Evolutionary conservation across 1,140 invertebrate genomes (phyloP).

Genomic region (Musca domestica): DNA sequence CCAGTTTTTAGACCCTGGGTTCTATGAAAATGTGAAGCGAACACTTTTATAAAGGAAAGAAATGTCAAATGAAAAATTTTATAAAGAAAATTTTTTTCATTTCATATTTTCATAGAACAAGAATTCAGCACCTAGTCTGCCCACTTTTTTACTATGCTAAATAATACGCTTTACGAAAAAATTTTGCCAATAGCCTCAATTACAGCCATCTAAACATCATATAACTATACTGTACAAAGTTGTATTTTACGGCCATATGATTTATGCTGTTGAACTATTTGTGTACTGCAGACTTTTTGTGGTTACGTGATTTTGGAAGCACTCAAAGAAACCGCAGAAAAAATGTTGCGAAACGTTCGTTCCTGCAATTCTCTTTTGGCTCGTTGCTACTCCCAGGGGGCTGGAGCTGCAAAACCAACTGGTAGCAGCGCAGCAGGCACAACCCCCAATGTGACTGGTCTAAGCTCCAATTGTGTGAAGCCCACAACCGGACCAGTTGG

Average conservation of each 20-base stretch:
- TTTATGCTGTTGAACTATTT: background rate
- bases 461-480: slow-evolving; percentile 63
- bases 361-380: slow-evolving; percentile 27
- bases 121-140: too few relatives aligned
- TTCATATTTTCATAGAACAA: too few relatives aligned
- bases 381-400: slow-evolving; percentile 40
- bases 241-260: slow-evolving; percentile 2
- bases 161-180: too few relatives aligned
- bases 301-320: slow-evolving; percentile 42
- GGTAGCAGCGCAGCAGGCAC: background rate
- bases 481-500: slow-evolving; percentile 63
- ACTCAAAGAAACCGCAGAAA: slow-evolving; percentile 10
- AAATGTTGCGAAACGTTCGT: slow-evolving; percentile 36
- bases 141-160: too few relatives aligned
- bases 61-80: too few relatives aligned
- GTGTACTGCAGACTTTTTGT: slow-evolving; percentile 15
- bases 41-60: too few relatives aligned
- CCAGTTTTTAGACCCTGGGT: too few relatives aligned
- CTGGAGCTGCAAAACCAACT: slow-evolving; percentile 7
- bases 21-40: too few relatives aligned
- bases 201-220: background rate
- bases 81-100: too few relatives aligned
- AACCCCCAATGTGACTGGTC: slow-evolving; percentile 60
- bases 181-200: too few relatives aligned
- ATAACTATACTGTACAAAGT: background rate